Evolutionary conservation across 23 tunicate genomes (phyloP).

Genomic region (Aplidium turbinatum): DNA sequence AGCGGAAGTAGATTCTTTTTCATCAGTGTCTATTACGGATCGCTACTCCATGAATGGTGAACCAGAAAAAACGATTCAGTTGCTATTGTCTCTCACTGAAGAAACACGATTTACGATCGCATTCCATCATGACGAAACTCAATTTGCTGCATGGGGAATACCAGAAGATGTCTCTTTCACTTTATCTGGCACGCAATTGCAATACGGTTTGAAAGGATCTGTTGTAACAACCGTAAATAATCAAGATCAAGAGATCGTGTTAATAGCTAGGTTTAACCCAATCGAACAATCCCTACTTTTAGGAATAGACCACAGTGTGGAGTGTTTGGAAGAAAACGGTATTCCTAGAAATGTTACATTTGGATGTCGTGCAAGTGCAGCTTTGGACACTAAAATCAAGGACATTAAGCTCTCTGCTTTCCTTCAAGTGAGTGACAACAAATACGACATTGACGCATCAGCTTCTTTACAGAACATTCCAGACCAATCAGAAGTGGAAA

Average conservation of each 20-base stretch:
- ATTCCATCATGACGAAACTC: too few species aligned
- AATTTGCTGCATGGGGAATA: neutral
- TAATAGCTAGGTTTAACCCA: neutral
- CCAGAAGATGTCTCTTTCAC: slow-evolving; percentile 8
- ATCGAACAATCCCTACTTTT: slow-evolving; percentile 1
- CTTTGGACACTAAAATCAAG: neutral
- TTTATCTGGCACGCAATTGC: slow-evolving; percentile 1
- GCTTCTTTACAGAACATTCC: neutral
- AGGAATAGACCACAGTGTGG: slow-evolving; percentile 16
- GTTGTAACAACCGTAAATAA: slow-evolving; percentile 10
- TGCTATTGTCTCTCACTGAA: too few species aligned
- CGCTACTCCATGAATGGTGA: too few species aligned
- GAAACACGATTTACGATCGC: too few species aligned
- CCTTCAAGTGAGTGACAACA: slow-evolving; percentile 24
- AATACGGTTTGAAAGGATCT: slow-evolving; percentile 1
- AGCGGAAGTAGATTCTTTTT: too few species aligned
- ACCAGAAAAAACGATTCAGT: too few species aligned
- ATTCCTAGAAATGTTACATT: slow-evolving; percentile 15
- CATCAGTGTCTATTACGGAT: too few species aligned
- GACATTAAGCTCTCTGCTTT: neutral
- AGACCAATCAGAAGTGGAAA: neutral
- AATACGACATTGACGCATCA: neutral
- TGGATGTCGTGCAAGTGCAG: neutral
- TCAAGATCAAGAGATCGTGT: neutral
- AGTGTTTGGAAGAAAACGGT: slow-evolving; percentile 8